Percentiles rank a stretch among this genome's conserved stretches.
Evolutionary conservation across 1,140 invertebrate genomes (phyloP).

Genomic region (Bombus difficillimus): DNA sequence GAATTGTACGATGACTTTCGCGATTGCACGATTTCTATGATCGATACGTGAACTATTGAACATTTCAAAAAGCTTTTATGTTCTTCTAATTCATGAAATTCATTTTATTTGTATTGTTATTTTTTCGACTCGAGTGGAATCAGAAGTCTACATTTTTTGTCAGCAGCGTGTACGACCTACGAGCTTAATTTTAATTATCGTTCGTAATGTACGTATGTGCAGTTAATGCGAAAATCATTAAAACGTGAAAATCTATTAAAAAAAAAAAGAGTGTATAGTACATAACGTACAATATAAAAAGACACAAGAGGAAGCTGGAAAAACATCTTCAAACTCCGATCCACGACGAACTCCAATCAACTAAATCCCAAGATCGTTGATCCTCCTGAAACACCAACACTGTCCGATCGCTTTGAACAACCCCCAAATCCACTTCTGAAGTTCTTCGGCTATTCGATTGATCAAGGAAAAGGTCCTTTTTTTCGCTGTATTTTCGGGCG

Average conservation of each 20-base stretch:
- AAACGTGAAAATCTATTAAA: no score
- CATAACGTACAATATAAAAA: neutral
- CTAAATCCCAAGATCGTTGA: neutral
- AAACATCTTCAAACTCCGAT: neutral
- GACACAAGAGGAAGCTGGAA: neutral
- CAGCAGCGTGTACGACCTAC: no score
- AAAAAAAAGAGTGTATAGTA: no score
- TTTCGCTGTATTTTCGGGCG: neutral
- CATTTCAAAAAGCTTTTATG: neutral
- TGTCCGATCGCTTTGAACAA: neutral
- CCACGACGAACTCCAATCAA: neutral
- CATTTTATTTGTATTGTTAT: fast-evolving
- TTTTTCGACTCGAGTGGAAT: neutral
- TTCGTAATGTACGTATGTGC: no score
- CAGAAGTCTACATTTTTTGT: neutral
- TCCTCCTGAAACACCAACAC: neutral
- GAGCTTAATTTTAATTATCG: no score
- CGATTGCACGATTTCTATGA: no score
- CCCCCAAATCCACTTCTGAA: neutral
- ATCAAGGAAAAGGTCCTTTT: neutral
- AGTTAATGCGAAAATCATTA: no score
- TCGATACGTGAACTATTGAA: neutral
- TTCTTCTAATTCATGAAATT: neutral
- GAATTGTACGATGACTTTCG: neutral
- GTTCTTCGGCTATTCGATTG: neutral